Percentiles rank a stretch among this genome's conserved stretches.
Conservation (phyloP, 2,797 vertebrate species). For the Pogoniulus pusillus region DNA sequence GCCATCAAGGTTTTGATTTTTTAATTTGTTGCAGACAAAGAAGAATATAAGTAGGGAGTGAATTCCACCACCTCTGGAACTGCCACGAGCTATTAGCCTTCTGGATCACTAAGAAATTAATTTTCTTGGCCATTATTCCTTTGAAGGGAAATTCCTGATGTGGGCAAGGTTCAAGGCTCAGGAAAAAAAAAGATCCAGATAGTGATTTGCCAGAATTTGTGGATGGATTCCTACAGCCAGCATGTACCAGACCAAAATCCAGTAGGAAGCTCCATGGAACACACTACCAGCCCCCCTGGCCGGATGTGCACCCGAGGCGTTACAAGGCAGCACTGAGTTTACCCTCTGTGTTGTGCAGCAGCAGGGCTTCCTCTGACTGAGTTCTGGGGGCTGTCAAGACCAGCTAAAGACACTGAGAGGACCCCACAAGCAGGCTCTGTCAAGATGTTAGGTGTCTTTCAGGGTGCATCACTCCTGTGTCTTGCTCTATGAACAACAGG, state of each 20-base stretch:
- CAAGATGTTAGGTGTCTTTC: background rate
- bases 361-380: background rate
- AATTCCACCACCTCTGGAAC: background rate
- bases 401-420: rapidly evolving
- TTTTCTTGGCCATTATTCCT: background rate
- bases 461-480: background rate
- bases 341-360: background rate
- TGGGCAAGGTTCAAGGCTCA: background rate
- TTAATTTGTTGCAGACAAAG: background rate
- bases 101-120: background rate
- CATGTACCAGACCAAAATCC: rapidly evolving
- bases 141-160: background rate
- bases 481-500: background rate
- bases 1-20: background rate
- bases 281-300: background rate
- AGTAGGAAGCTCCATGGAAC: background rate
- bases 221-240: background rate
- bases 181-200: background rate
- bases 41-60: background rate
- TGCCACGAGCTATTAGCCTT: background rate
- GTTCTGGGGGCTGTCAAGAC: background rate
- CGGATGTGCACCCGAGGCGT: rapidly evolving
- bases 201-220: background rate
- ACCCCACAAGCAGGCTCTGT: background rate
- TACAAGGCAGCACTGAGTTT: background rate